Conservation (phyloP, 2,888 invertebrate genomes). For the Synanthedon formicaeformis region DNA sequence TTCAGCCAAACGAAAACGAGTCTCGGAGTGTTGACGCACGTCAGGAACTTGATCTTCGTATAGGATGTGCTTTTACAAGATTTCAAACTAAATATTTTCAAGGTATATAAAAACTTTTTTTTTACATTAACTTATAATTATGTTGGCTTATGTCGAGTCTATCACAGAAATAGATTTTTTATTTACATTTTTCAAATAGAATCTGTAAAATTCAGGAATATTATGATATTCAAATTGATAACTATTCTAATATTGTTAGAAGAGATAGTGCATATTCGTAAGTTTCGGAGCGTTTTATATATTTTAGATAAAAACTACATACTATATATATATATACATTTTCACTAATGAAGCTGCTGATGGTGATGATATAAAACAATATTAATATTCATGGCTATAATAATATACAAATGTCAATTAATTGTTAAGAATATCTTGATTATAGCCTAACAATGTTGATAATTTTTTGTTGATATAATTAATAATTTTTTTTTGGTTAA, state of each 20-base stretch:
- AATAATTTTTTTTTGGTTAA: too few relatives aligned
- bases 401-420: background rate
- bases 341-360: too few relatives aligned
- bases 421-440: too few relatives aligned
- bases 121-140: background rate
- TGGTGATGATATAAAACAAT: too few relatives aligned
- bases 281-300: too few relatives aligned
- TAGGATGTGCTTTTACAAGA: slow-evolving; percentile 98
- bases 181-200: background rate
- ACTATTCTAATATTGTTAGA: background rate
- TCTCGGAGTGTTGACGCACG: slow-evolving; percentile 95
- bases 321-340: too few relatives aligned
- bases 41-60: slow-evolving; percentile 96
- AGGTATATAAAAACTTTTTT: slow-evolving; percentile 30
- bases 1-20: slow-evolving; percentile 94
- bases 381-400: too few relatives aligned
- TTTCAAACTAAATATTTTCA: slow-evolving; percentile 99
- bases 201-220: background rate
- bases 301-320: too few relatives aligned
- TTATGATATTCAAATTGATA: background rate
- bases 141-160: background rate
- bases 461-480: too few relatives aligned
- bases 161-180: background rate
- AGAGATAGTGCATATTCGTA: too few relatives aligned
- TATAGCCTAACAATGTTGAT: too few relatives aligned